Base-by-base conservation (phyloP, 2,113 vertebrate species). In the Pseudopipra pipra region DNA sequence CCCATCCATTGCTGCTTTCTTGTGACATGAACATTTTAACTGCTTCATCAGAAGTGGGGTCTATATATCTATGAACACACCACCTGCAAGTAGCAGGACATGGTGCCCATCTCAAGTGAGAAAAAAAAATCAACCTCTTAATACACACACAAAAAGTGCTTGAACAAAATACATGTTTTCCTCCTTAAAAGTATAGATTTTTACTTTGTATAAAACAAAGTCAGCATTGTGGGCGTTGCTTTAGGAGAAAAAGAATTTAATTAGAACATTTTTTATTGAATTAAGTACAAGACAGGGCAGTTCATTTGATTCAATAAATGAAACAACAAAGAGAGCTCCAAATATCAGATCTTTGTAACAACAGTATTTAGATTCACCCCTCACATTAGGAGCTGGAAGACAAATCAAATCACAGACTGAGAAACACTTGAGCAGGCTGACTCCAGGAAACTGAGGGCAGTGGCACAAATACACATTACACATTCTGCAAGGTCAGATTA, bases 401-500 rank as follows among this genome's bases (percentile, higher is more conserved):
- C 76, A 88, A 85, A 96, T 89, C 92, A 91, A 91, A 91, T 90
- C 85, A 56, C 54, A 76, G 81, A 90, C 9, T 78, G 80, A 89
- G 77, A n/a, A 80, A 76, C 47, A 30, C 51, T 56, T 23, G 61
- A 86, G 85, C 63, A 74, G 59, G 30, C 66, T n/a, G 66, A 77
- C 85, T 89, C 52, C 56, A 51, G 58, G 54, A 93, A 86, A 65
- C n/a, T 0, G 4, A 93, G 88, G 68, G 85, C 93, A 91, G 75
- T 13, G 23, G 79, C 63, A 94, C 68, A 89, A 72, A 81, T 17
- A 63, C 86, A 44, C 65, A 2, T 75, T 75, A 81, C 76, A 95
- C 3, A 23, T 75, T 90, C 87, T 83, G 87, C 94, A 96, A 96
- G 94, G 95, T 97, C 88, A 96, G 85, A 87, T 70, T 93, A 73